phyloP scores from a whole-genome alignment of 1,140 invertebrate species.

The Drosophila sucinea region DNA sequence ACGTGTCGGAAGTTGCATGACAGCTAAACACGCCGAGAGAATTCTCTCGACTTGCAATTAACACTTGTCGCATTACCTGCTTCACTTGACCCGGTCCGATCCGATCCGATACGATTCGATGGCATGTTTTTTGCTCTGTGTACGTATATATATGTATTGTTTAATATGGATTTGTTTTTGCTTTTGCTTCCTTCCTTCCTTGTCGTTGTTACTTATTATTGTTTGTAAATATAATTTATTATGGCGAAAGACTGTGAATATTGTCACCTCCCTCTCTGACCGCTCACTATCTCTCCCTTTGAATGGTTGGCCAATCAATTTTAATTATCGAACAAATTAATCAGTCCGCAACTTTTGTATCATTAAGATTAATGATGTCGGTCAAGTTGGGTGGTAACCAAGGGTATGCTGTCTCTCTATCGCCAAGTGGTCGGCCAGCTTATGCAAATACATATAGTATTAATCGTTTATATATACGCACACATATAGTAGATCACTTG shows the following conservation, averaged over 20 bases:
- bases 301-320: slow-evolving; percentile 62
- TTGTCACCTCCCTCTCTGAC: slow-evolving; percentile 17
- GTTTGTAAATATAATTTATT: slow-evolving; percentile 64
- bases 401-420: slow-evolving; percentile 14
- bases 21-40: slow-evolving; percentile 46
- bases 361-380: slow-evolving; percentile 79
- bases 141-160: slow-evolving; percentile 8
- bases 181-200: slow-evolving; percentile 44
- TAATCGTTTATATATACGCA: slow-evolving; percentile 6
- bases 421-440: not conserved
- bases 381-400: slow-evolving; percentile 65
- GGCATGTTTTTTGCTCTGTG: slow-evolving; percentile 30
- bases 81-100: slow-evolving; percentile 46
- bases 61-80: slow-evolving; percentile 57
- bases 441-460: slow-evolving; percentile 41
- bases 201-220: slow-evolving; percentile 59
- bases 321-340: slow-evolving; percentile 81
- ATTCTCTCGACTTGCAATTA: slow-evolving; percentile 57
- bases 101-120: not conserved
- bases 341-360: slow-evolving; percentile 76
- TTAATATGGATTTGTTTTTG: slow-evolving; percentile 23
- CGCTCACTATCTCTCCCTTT: not conserved
- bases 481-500: slow-evolving; percentile 19
- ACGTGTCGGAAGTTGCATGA: slow-evolving; percentile 78
- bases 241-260: slow-evolving; percentile 46